Evolutionary conservation across 1,140 invertebrate species (phyloP).

Genomic region (Contarinia nasturtii): DNA sequence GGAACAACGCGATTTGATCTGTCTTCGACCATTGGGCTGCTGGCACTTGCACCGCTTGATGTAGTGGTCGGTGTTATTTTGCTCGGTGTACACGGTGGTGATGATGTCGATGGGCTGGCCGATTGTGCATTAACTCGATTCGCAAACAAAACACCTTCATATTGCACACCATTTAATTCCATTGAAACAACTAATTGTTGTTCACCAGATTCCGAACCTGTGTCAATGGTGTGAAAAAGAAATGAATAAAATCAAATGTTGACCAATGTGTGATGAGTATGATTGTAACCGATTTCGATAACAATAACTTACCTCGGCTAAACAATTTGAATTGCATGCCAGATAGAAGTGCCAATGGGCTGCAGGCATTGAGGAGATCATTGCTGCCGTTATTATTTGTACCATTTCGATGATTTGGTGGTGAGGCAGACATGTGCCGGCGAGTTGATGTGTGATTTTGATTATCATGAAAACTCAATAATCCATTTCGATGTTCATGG

Average conservation of each 20-base stretch:
- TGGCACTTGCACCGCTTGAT: not conserved
- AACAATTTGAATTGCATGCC: constrained; percentile 79
- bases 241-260: not conserved
- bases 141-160: constrained; percentile 73
- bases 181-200: constrained; percentile 85
- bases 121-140: constrained; percentile 31
- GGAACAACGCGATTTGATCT: not conserved
- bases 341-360: constrained; percentile 5
- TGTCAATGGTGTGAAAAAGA: constrained; percentile 11
- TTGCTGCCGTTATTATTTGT: constrained; percentile 6
- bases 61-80: too few species aligned
- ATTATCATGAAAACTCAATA: constrained; percentile 5
- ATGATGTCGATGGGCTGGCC: constrained; percentile 20
- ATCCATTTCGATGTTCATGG: constrained; percentile 7
- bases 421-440: constrained; percentile 26
- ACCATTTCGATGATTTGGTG: constrained; percentile 9
- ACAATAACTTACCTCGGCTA: constrained; percentile 58
- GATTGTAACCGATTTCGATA: too few species aligned
- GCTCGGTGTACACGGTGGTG: not conserved
- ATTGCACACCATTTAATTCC: constrained; percentile 86
- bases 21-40: not conserved
- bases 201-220: constrained; percentile 51
- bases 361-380: constrained; percentile 2
- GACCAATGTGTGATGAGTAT: constrained; percentile 1
- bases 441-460: constrained; percentile 26